Evolutionary conservation across 2,797 vertebrate genomes (phyloP).

Genomic region (Sebastes trivittatus): DNA sequence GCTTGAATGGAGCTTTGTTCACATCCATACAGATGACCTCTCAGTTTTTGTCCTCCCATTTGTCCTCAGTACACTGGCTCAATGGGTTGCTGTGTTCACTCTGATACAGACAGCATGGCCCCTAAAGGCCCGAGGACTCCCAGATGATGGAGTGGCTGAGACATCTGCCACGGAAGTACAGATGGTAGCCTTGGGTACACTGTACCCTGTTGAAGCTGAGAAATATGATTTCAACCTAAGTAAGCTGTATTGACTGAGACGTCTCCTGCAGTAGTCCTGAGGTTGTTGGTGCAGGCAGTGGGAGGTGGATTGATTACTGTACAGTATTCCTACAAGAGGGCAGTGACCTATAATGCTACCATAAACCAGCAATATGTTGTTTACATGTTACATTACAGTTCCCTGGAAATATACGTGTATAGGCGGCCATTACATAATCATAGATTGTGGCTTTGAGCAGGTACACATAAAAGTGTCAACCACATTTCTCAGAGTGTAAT

Average conservation of each 20-base stretch:
- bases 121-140: constrained; percentile 55
- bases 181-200: constrained; percentile 66
- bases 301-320: constrained; percentile 54
- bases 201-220: constrained; percentile 60
- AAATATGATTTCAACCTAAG: constrained; percentile 64
- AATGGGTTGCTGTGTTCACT: constrained; percentile 66
- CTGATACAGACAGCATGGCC: constrained; percentile 41
- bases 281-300: constrained; percentile 32
- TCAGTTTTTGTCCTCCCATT: constrained; percentile 64
- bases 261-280: constrained; percentile 41
- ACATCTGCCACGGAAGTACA: constrained; percentile 69
- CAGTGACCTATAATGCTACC: constrained; percentile 12
- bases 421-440: not conserved
- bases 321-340: constrained; percentile 20
- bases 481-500: not conserved
- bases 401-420: not conserved
- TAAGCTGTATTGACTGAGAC: constrained; percentile 58
- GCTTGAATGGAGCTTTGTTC: constrained; percentile 77
- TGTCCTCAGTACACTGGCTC: constrained; percentile 54
- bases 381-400: not conserved
- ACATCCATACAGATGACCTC: constrained; percentile 65
- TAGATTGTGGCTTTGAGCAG: not conserved
- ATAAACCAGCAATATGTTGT: constrained; percentile 9
- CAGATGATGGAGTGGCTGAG: constrained; percentile 67
- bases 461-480: not conserved